A percentile compares a stretch with the other conserved stretches of the same genome.
Evolutionary conservation across 1,140 invertebrate species (phyloP).

Genomic region (Cydia splendana): DNA sequence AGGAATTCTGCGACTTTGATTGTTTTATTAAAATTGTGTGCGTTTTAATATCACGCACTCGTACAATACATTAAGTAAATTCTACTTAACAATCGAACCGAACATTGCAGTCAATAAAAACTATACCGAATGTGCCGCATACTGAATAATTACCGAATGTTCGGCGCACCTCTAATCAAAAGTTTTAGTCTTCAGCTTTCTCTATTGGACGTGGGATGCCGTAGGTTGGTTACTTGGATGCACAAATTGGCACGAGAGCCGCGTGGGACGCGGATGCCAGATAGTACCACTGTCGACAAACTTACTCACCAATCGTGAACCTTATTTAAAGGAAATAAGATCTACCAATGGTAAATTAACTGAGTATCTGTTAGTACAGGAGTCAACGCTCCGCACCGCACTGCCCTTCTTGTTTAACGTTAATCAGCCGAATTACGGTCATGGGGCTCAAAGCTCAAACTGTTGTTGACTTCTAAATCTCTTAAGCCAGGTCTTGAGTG

Average conservation of each 20-base stretch:
- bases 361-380: slow-evolving; percentile 21
- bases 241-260: slow-evolving; percentile 59
- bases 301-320: not conserved
- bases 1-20: too few species aligned
- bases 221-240: slow-evolving; percentile 45
- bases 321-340: not conserved
- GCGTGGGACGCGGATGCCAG: slow-evolving; percentile 65
- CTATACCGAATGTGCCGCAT: not conserved
- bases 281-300: slow-evolving; percentile 44
- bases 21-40: too few species aligned
- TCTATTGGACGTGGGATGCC: slow-evolving; percentile 44
- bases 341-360: not conserved
- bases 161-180: slow-evolving; percentile 11
- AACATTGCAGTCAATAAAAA: too few species aligned
- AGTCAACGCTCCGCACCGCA: slow-evolving; percentile 56
- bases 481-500: not conserved
- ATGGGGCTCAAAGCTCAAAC: slow-evolving; percentile 20
- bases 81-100: too few species aligned
- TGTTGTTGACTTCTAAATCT: slow-evolving; percentile 26
- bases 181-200: slow-evolving; percentile 15
- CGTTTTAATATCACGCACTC: too few species aligned
- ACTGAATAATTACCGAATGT: not conserved
- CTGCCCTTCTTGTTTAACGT: slow-evolving; percentile 12
- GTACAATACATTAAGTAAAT: too few species aligned
- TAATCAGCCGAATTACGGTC: slow-evolving; percentile 28